Evolutionary conservation across 1,140 invertebrate species (phyloP), one percentile per base, ranked within the genome.

Genomic region (Drosophila kepulauana): DNA sequence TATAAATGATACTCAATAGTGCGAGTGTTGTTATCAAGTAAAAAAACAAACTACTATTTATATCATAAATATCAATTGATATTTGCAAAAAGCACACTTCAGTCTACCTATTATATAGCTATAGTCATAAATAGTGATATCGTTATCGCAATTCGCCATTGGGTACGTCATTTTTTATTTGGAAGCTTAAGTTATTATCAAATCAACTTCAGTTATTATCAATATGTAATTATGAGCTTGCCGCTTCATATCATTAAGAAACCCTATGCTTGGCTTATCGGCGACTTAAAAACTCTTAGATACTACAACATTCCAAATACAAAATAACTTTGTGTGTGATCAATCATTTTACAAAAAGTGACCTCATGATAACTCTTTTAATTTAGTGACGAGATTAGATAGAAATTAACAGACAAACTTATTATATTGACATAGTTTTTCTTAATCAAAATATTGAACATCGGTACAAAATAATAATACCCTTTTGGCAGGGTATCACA

Each of bases 131-230:
- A 33, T 54, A 33, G 30, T 7, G 16, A 43, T 64, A 64, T 52
- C n/a, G 41, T 13, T 41, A 43, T 20, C 54, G 25, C 33, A 63
- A 54, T 54, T 35, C 1, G 3, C 41, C 16, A 16, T 43, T 25
- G 2, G 16, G 15, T 57, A 63, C 61, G 61, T 64, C 49, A 64
- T 20, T 64, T 64, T 63, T 7, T 35, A 52, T 63, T 64, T 52
- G 51, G 20, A 28, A 38, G 7, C 45, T 49, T 46, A 33, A 49
- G 45, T 49, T 16, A 28, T 49, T 57, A 57, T 38, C 11, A 57
- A 49, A 49, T 16, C 10, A 30, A 49, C 28, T 49, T 63, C 16
- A 30, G 16, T 30, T 20, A 16, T 65, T 61, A 61, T 58, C 33
- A 28, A 10, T 45, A 25, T 25, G n/a, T 25, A 46, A 59, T 52